Conservation (phyloP, 1,140 invertebrate species). For the Caenorhabditis remanei region DNA sequence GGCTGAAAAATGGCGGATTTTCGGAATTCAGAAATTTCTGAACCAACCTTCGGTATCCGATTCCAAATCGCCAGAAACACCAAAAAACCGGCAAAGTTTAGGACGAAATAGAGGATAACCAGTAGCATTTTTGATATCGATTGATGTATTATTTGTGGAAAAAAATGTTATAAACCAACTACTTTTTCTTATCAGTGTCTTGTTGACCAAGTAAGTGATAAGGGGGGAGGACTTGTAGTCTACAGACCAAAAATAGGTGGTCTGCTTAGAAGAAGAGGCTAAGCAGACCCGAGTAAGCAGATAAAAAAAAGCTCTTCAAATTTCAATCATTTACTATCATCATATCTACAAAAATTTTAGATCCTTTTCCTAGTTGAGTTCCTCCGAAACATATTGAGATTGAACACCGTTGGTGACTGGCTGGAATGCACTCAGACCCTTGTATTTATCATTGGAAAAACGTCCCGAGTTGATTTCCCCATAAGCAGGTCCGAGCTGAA, state of each 20-base stretch:
- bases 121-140: slow-evolving; percentile 27
- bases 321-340: too few relatives aligned
- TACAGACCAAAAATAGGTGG: too few relatives aligned
- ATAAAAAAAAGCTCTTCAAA: too few relatives aligned
- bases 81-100: slow-evolving; percentile 60
- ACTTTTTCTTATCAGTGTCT: too few relatives aligned
- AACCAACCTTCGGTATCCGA: slow-evolving; percentile 10
- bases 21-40: neutral
- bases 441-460: neutral
- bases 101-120: slow-evolving; percentile 56
- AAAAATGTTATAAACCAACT: too few relatives aligned
- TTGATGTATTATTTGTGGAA: too few relatives aligned
- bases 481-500: slow-evolving; percentile 24
- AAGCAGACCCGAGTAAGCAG: too few relatives aligned
- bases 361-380: slow-evolving; percentile 4
- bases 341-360: neutral
- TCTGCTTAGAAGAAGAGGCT: too few relatives aligned
- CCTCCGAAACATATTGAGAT: neutral
- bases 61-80: slow-evolving; percentile 50
- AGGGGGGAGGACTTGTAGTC: too few relatives aligned
- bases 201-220: too few relatives aligned
- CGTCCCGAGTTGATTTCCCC: neutral
- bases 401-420: slow-evolving; percentile 1
- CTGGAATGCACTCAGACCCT: slow-evolving; percentile 32
- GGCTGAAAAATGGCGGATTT: slow-evolving; percentile 44